Conservation (phyloP, 1,140 invertebrate species). For the Drosophila parabipectinata region DNA sequence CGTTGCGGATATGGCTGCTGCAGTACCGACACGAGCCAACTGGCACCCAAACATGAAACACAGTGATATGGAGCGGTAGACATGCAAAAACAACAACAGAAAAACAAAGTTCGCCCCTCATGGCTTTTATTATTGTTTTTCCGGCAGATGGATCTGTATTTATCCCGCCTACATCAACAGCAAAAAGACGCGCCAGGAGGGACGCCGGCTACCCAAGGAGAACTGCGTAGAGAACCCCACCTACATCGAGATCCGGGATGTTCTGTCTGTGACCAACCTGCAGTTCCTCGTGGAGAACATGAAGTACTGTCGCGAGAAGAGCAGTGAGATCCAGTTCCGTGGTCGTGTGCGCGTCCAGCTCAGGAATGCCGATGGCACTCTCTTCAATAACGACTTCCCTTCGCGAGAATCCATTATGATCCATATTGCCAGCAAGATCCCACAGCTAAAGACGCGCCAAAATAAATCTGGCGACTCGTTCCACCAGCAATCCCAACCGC, state of each 20-base stretch:
- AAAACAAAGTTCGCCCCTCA: constrained; percentile 37
- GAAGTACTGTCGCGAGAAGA: constrained; percentile 94
- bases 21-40: constrained; percentile 83
- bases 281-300: constrained; percentile 97
- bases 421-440: constrained; percentile 93
- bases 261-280: constrained; percentile 91
- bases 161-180: constrained; percentile 98
- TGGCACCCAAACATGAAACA: constrained; percentile 89
- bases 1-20: constrained; percentile 76
- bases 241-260: constrained; percentile 96
- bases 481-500: constrained; percentile 58
- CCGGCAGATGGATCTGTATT: constrained; percentile 95
- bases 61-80: constrained; percentile 85
- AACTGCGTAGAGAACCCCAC: constrained; percentile 97
- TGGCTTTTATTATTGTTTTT: constrained; percentile 48
- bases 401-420: constrained; percentile 91
- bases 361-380: constrained; percentile 95
- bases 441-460: constrained; percentile 93
- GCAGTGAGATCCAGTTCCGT: constrained; percentile 92
- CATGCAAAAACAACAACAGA: not conserved
- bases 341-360: constrained; percentile 96
- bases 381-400: constrained; percentile 89
- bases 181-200: constrained; percentile 95
- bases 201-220: constrained; percentile 92
- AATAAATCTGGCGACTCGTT: constrained; percentile 61